Percentiles rank a stretch among this genome's conserved stretches.
phyloP scores from a whole-genome alignment of 2,113 vertebrate species.

The Gobiocypris rarus region DNA sequence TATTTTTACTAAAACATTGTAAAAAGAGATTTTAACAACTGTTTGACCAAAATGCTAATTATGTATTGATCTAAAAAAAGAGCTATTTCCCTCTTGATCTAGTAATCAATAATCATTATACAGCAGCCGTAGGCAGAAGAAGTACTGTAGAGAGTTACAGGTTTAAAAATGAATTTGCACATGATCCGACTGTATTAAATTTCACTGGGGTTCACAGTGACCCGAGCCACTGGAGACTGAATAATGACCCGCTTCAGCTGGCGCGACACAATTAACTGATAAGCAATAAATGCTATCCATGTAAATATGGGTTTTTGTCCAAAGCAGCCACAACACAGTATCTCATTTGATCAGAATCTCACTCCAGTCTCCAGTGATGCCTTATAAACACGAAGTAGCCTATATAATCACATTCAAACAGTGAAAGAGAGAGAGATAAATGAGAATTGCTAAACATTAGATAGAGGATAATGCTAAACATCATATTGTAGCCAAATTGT shows the following conservation, averaged over 20 bases:
- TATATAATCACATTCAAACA: background rate
- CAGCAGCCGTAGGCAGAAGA: background rate
- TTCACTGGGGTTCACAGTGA: background rate
- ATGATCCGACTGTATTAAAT: background rate
- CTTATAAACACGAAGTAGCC: background rate
- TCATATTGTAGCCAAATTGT: background rate
- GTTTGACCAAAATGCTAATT: constrained; percentile 64
- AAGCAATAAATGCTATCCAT: background rate
- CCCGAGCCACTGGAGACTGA: background rate
- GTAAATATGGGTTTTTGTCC: background rate
- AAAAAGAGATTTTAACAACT: constrained; percentile 55
- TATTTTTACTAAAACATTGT: constrained; percentile 40
- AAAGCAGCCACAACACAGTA: background rate
- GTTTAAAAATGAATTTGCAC: background rate
- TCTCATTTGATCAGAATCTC: background rate
- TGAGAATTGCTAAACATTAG: background rate
- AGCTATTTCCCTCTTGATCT: constrained; percentile 43
- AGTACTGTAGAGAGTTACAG: background rate
- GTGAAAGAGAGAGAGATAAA: background rate
- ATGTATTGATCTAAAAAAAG: constrained; percentile 57
- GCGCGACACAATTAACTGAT: background rate
- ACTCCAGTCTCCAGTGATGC: background rate
- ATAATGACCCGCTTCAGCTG: background rate
- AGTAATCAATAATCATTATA: constrained; percentile 21
- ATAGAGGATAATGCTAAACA: too few species aligned